Base-by-base conservation (phyloP, 2,888 invertebrate species). In the Drosophila kambysellisi region DNA sequence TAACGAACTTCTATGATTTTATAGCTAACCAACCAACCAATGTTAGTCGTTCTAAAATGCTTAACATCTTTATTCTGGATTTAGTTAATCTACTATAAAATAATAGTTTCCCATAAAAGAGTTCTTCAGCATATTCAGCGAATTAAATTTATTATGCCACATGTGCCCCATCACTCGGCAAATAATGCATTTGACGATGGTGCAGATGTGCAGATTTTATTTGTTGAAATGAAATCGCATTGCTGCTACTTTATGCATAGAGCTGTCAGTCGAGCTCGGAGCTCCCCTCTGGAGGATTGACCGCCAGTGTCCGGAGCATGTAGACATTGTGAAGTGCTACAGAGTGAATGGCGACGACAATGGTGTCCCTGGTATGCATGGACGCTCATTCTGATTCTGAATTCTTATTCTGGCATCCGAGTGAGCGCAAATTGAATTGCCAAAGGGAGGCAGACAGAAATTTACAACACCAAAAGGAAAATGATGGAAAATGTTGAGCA, bases 341-440 rank as follows among this genome's bases (percentile, higher is more conserved):
- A 72, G 62, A 74, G 67, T 68, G 70, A 60, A 64, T 37, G 70
- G 32, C 54, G 62, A 58, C 62, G 59, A 66, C 79, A 73, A 50
- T 67, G 59, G 58, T 54, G 66, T 63, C 58, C 64, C 50, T 62
- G 79, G 71, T 70, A 69, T 66, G 77, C 74, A 76, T 60, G 62
- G 56, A n/a, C 62, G 61, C 54, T 50, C 56, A 50, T 51, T 41
- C 53, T 25, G 60, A 66, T 51, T 62, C 57, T 60, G 57, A 32
- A 57, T 57, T 32, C 43, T 57, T 32, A 39, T 50, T 52, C 52
- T 41, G 61, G 29, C 61, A 32, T 41, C 32, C 61, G 62, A 67
- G 76, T 70, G 85, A 85, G 78, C 25, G 61, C 52, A 87, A 85
- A 83, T 84, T 64, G 83, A 76, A 83, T 79, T 83, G 76, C n/a